A percentile compares a stretch with the other conserved stretches of the same genome.
These are phyloP conservation scores for Parotocinclus haroldoi DNA, from an alignment of 2,797 vertebrate species.

Conservation along the genomic window DNA sequence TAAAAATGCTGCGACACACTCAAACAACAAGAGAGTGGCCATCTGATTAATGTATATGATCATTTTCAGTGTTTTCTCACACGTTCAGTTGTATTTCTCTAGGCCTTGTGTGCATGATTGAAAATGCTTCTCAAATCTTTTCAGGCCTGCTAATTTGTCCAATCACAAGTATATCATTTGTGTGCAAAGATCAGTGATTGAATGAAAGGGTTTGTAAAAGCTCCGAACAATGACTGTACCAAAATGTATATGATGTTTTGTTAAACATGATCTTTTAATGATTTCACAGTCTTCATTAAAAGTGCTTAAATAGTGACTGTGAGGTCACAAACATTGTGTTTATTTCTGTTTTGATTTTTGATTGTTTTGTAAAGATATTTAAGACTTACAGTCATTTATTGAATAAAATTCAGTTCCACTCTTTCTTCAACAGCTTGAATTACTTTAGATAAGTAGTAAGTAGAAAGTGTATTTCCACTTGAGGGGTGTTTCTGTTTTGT, in stretches of 20 bases:
- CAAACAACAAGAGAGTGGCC: neutral
- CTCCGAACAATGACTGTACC: neutral
- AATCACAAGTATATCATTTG: neutral
- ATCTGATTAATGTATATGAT: neutral
- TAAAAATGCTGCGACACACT: neutral
- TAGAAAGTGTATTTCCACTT: too few relatives aligned
- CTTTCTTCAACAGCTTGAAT: too few relatives aligned
- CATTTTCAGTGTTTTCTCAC: neutral
- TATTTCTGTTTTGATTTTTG: neutral
- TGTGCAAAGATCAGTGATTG: neutral
- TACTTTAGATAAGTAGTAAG: too few relatives aligned
- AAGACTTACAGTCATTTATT: too few relatives aligned
- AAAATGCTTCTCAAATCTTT: neutral
- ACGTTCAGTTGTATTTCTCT: neutral
- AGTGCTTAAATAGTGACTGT: neutral
- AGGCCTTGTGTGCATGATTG: neutral
- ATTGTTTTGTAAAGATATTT: neutral
- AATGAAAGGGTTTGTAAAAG: neutral
- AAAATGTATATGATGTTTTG: neutral
- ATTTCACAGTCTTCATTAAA: slow-evolving; percentile 5
- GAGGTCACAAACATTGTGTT: neutral
- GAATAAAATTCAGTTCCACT: too few relatives aligned
- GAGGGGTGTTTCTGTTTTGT: too few relatives aligned
- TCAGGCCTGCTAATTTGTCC: neutral
- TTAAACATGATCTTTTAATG: slow-evolving; percentile 1